Evolutionary conservation across 2,888 invertebrate genomes (phyloP).

Genomic region (Drosophila peninsularis): DNA sequence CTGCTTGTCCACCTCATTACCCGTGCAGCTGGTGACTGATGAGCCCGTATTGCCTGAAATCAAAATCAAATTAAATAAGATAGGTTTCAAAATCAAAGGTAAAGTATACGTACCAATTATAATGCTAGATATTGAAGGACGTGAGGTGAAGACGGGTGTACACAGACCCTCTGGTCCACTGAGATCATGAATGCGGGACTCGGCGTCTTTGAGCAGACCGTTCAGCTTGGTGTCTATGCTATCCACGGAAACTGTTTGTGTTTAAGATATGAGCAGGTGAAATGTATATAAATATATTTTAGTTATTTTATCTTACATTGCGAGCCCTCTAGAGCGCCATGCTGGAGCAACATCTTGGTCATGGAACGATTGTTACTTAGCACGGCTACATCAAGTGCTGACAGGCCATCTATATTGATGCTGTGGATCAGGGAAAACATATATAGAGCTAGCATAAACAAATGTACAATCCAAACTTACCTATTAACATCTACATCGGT

Average conservation of each 20-base stretch:
- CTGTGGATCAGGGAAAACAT: slow-evolving; percentile 85
- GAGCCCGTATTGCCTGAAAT: slow-evolving; percentile 83
- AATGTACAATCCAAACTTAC: slow-evolving; percentile 85
- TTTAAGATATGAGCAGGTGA: neutral
- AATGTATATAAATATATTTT: neutral
- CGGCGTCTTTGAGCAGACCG: slow-evolving; percentile 92
- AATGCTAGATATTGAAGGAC: slow-evolving; percentile 86
- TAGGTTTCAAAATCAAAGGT: neutral
- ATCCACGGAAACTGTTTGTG: slow-evolving; percentile 85
- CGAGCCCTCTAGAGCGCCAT: slow-evolving; percentile 93
- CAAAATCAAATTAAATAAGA: neutral
- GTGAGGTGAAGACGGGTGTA: slow-evolving; percentile 81
- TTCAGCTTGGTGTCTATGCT: slow-evolving; percentile 91
- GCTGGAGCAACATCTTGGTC: slow-evolving; percentile 94
- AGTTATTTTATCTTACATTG: slow-evolving; percentile 87
- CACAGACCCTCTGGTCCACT: slow-evolving; percentile 86
- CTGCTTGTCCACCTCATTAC: slow-evolving; percentile 92
- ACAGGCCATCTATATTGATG: slow-evolving; percentile 94
- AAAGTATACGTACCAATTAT: slow-evolving; percentile 85
- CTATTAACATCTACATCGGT: slow-evolving; percentile 97
- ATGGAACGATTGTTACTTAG: slow-evolving; percentile 94
- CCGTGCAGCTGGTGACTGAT: slow-evolving; percentile 89
- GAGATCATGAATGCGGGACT: slow-evolving; percentile 92
- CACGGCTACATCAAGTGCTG: slow-evolving; percentile 96
- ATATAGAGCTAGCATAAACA: too few relatives aligned